Evolutionary conservation across 2,888 invertebrate species (phyloP).

Genomic region (Clitarchus hookeri): DNA sequence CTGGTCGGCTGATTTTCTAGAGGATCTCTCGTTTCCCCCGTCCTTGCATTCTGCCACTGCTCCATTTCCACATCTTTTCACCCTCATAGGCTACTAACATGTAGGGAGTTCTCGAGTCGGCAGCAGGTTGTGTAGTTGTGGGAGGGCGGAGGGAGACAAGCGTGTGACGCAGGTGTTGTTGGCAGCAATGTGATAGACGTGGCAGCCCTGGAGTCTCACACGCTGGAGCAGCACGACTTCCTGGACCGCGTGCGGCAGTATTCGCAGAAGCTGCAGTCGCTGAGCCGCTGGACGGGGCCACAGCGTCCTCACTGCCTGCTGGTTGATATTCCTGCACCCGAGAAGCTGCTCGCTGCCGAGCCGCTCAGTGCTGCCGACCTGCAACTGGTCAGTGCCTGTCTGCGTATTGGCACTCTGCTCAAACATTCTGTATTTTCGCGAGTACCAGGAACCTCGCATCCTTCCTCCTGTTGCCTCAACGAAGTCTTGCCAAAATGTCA

Average conservation of each 20-base stretch:
- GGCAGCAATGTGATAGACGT: conserved; percentile 91
- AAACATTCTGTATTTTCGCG: too few relatives aligned
- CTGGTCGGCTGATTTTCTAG: too few relatives aligned
- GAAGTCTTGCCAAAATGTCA: too few relatives aligned
- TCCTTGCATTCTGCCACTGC: too few relatives aligned
- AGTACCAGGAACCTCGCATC: too few relatives aligned
- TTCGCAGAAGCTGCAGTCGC: conserved; percentile 57
- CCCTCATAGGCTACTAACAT: too few relatives aligned
- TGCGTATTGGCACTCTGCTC: too few relatives aligned
- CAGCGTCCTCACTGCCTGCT: conserved; percentile 60
- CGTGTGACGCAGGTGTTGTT: conserved; percentile 43
- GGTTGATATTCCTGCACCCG: conserved; percentile 75
- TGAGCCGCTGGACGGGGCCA: conserved; percentile 48
- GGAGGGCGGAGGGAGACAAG: not conserved
- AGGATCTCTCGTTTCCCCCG: too few relatives aligned
- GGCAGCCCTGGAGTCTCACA: conserved; percentile 86
- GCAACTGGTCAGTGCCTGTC: conserved; percentile 26
- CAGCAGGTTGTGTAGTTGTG: too few relatives aligned
- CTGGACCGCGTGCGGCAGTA: conserved; percentile 79
- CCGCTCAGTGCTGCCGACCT: conserved; percentile 50
- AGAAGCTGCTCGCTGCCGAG: conserved; percentile 67
- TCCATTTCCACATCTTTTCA: too few relatives aligned
- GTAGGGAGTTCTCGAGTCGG: too few relatives aligned
- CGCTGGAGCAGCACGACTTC: conserved; percentile 87
- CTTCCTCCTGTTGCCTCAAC: too few relatives aligned